Evolutionary conservation across 2,113 vertebrate genomes (phyloP), one percentile per base, ranked within the genome.

Genomic region (Eudyptes chrysolophus): DNA sequence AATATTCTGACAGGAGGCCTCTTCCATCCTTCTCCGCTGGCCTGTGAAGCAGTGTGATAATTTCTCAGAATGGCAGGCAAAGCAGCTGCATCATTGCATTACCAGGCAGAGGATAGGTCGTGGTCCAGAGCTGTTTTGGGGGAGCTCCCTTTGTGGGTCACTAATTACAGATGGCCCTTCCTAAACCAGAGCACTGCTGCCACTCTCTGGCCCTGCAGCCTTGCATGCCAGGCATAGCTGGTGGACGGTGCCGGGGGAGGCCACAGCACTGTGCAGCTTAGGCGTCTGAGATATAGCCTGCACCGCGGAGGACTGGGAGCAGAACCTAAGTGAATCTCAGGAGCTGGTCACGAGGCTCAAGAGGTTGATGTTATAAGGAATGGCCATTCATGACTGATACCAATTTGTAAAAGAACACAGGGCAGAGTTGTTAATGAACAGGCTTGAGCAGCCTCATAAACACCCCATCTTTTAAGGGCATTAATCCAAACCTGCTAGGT

Each of bases 211-310:
- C 48, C 40, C 51, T 68, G 36, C 42, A 75, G 55, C 27, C 48
- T 58, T 9, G 1, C 13, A 12, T 1, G 2, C 20, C 48, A 51
- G 34, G 40, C 32, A 58, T 30, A 57, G 55, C 51, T 40, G 60
- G 19, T 10, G 4, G 3, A 17, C 29, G 15, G 52, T 10, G 40
- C n/a, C 8, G 1, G 20, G 27, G 29, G 22, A 54, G 18, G 25
- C 21, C 52, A 51, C 11, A 25, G 58, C 0, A 0, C 9, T 13
- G 4, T 11, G 32, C 17, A 24, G 70, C 18, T 49, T 2, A 30
- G 10, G 10, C 32, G 36, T 5, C 62, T 40, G 49, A 71, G 42
- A n/a, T 26, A 40, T 7, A 81, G 62, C 5, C n/a, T 55, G 36
- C 9, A 1, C 30, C 1, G 1, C 11, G 54, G n/a, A 29, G 29